Evolutionary conservation across 2,888 invertebrate genomes (phyloP), one percentile per base, ranked within the genome.

Genomic region (Trypoxylon attenuatum): DNA sequence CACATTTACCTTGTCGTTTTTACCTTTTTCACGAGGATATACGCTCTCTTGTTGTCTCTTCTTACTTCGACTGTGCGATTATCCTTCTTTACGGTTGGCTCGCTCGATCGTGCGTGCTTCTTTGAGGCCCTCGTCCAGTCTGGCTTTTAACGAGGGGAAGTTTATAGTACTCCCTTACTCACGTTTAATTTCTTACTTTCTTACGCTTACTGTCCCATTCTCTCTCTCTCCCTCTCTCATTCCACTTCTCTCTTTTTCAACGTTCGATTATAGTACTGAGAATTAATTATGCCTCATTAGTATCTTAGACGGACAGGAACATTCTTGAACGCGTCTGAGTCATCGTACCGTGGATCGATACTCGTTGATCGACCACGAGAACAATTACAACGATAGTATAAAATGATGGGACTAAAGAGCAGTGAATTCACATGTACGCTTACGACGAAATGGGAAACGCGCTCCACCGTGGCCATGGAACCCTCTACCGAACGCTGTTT

Each of bases 401-500:
- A 25, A 68, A 25, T 66, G 73, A 60, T 51, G 73, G 50, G 60
- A 73, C 43, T 22, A 56, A 57, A 55, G 27, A 46, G 57, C 54
- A 54, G 50, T 23, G 55, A 62, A 63, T 63, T 46, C 54, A 47
- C 49, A 38, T 46, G 58, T 42, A 18, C 52, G 52, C 59, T 57
- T 54, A 65, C 70, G 67, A 64, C 70, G 76, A 71, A 73, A 73
- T 63, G 57, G 66, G 66, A 75, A 69, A 67, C 72, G 70, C 47
- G 58, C 54, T 49, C 62, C 47, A 63, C 42, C 47, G 52, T 50
- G 52, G 60, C 50, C 57, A 45, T 43, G 15, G 53, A 73, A 71
- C 75, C 80, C 74, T 45, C 18, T 52, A 33, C 43, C 63, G 38
- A 62, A 74, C 77, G 75, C 73, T 85, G 83, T 86, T 86, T 86